A percentile compares a stretch with the other conserved stretches of the same genome.
phyloP scores from a whole-genome alignment of 2,888 invertebrate genomes.

The Agriotes lineatus region DNA sequence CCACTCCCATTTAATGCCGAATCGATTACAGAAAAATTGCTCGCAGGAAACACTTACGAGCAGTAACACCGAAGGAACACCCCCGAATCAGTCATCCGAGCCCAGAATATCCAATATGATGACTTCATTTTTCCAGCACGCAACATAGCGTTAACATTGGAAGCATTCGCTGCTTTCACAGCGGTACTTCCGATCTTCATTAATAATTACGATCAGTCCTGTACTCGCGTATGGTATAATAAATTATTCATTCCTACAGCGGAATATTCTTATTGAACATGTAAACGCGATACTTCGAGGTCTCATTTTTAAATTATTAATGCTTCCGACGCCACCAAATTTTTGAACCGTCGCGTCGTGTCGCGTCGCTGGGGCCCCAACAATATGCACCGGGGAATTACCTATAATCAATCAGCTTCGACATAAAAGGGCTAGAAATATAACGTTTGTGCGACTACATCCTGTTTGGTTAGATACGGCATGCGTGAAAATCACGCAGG shows the following conservation, averaged over 20 bases:
- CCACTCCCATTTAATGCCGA: too few species aligned
- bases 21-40: too few species aligned
- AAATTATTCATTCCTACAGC: constrained; percentile 30
- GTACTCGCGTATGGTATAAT: constrained; percentile 13
- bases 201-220: constrained; percentile 25
- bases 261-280: constrained; percentile 24
- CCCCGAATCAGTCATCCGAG: too few species aligned
- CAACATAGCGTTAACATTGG: neutral
- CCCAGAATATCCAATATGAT: too few species aligned
- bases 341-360: constrained; percentile 13
- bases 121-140: too few species aligned
- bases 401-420: constrained; percentile 30
- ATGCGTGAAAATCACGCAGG: constrained; percentile 2
- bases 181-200: neutral
- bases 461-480: constrained; percentile 7
- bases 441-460: constrained; percentile 7
- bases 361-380: constrained; percentile 16
- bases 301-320: constrained; percentile 25
- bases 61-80: too few species aligned
- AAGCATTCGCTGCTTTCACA: neutral
- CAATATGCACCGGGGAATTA: constrained; percentile 11
- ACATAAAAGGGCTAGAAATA: constrained; percentile 30
- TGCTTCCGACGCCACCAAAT: neutral
- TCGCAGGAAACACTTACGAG: too few species aligned
- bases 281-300: constrained; percentile 19